phyloP scores from a whole-genome alignment of 2,797 vertebrate species.

The Potorous gilbertii region DNA sequence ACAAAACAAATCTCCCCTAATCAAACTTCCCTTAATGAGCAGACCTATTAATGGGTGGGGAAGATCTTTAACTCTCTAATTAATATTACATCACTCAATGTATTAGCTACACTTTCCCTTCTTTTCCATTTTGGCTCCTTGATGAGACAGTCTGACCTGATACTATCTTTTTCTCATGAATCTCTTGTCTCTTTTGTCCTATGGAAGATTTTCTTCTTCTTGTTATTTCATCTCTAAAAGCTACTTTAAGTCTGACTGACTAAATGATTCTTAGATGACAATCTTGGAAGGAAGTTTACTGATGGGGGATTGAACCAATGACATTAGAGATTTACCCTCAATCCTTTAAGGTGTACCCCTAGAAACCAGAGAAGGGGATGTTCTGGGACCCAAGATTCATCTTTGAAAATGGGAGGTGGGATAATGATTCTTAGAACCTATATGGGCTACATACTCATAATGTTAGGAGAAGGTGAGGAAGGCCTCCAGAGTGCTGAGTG shows the following conservation, averaged over 20 bases:
- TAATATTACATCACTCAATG: too few relatives aligned
- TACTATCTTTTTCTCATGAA: too few relatives aligned
- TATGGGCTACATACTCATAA: not conserved
- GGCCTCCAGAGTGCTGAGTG: not conserved
- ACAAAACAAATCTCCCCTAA: too few relatives aligned
- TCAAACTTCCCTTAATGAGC: too few relatives aligned
- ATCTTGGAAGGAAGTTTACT: not conserved
- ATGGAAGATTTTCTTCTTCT: too few relatives aligned
- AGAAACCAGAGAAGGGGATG: not conserved
- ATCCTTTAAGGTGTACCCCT: not conserved
- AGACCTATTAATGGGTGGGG: too few relatives aligned
- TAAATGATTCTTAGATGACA: not conserved
- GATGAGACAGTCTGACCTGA: too few relatives aligned
- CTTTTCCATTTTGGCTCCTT: too few relatives aligned
- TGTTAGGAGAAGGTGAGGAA: not conserved
- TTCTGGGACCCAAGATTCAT: not conserved
- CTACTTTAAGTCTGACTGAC: not conserved
- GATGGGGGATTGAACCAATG: not conserved
- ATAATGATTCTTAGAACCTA: not conserved
- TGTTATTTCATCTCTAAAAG: not conserved
- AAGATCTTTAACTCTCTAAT: too few relatives aligned
- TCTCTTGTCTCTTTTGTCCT: too few relatives aligned
- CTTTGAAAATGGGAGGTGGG: not conserved
- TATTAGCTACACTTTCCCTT: too few relatives aligned
- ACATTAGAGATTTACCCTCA: not conserved